phyloP scores from a whole-genome alignment of 1,140 invertebrate genomes.

The Drosophila lini region DNA sequence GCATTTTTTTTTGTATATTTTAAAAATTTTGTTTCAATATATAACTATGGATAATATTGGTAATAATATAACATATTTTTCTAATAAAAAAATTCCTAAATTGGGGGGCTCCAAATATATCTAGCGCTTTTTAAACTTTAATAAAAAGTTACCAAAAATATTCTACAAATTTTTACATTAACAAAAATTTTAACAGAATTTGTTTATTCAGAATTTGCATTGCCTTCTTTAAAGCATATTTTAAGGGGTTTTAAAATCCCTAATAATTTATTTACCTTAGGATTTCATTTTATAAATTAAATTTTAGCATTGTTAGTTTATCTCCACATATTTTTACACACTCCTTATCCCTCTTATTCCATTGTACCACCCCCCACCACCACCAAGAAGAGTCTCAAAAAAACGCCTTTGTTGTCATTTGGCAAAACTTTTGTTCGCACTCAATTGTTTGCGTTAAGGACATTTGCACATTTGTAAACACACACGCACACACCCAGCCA shows the following conservation, averaged over 20 bases:
- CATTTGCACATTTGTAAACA: conserved; percentile 81
- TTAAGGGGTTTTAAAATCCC: too few species aligned
- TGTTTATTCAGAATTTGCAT: too few species aligned
- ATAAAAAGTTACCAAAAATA: too few species aligned
- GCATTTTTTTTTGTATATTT: not conserved
- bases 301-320: not conserved
- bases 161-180: too few species aligned
- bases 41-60: not conserved
- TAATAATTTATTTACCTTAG: too few species aligned
- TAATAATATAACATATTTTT: not conserved
- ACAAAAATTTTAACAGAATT: too few species aligned
- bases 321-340: not conserved
- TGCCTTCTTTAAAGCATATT: too few species aligned
- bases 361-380: conserved; percentile 38
- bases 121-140: not conserved
- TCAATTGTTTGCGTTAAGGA: conserved; percentile 83
- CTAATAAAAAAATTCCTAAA: not conserved
- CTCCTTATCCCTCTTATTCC: conserved; percentile 5
- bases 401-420: conserved; percentile 75
- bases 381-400: conserved; percentile 22
- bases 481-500: conserved; percentile 58
- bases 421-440: conserved; percentile 82
- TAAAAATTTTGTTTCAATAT: too few species aligned
- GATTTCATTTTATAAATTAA: not conserved
- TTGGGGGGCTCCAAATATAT: not conserved